These are phyloP conservation scores for Oxyteleia sp. DNA, from an alignment of 2,888 invertebrate species.

Conservation along the genomic window DNA sequence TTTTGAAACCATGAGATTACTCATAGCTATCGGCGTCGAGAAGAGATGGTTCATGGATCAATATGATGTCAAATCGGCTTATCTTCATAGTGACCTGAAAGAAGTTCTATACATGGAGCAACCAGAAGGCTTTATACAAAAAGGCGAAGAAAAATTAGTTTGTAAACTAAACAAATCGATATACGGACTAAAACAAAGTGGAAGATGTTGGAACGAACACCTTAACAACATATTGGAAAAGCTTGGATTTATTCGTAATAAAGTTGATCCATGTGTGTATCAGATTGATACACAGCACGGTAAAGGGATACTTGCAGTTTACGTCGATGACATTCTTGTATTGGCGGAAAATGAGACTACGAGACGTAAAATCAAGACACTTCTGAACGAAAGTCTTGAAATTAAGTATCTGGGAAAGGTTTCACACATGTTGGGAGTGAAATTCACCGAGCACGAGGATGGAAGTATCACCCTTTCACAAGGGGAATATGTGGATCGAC, in stretches of 20 bases:
- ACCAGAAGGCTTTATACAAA: constrained; percentile 52
- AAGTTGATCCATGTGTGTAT: constrained; percentile 65
- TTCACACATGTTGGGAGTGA: constrained; percentile 64
- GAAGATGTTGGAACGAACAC: constrained; percentile 65
- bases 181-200: constrained; percentile 66
- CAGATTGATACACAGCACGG: constrained; percentile 35
- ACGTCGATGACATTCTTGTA: constrained; percentile 65
- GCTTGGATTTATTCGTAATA: constrained; percentile 29
- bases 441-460: constrained; percentile 44
- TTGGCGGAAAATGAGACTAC: constrained; percentile 40
- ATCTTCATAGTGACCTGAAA: constrained; percentile 59
- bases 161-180: constrained; percentile 63
- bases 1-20: constrained; percentile 63
- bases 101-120: constrained; percentile 69
- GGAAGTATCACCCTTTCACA: constrained; percentile 37
- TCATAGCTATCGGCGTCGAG: constrained; percentile 47
- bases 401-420: constrained; percentile 64
- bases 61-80: constrained; percentile 62
- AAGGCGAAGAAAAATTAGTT: constrained; percentile 46
- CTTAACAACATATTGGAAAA: constrained; percentile 33
- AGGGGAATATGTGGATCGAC: constrained; percentile 49
- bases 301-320: constrained; percentile 46
- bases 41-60: constrained; percentile 66
- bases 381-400: constrained; percentile 49
- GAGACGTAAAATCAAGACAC: constrained; percentile 29